Percentiles rank a stretch among this genome's conserved stretches.
phyloP scores from a whole-genome alignment of 1,140 invertebrate genomes.

The Nephila pilipes region DNA sequence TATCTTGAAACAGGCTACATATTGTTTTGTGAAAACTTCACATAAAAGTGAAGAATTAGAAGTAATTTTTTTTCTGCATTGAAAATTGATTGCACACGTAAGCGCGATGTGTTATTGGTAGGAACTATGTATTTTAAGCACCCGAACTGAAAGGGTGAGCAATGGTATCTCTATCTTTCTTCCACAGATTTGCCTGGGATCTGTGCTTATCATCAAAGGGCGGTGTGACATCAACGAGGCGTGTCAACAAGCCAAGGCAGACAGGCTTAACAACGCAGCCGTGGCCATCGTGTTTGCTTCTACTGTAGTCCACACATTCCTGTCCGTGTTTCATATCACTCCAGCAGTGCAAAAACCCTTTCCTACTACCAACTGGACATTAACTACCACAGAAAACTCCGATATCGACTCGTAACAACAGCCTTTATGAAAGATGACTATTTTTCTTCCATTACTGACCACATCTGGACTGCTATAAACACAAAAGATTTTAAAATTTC shows the following conservation, averaged over 20 bases:
- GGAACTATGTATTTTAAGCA: neutral
- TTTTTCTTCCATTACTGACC: neutral
- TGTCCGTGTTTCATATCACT: slow-evolving; percentile 75
- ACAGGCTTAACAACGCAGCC: slow-evolving; percentile 67
- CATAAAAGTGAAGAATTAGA: too few species aligned
- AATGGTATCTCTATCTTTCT: slow-evolving; percentile 50
- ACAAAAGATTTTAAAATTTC: too few species aligned
- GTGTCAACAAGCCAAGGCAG: slow-evolving; percentile 59
- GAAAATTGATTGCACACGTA: too few species aligned
- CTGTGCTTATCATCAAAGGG: slow-evolving; percentile 72
- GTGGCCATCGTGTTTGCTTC: slow-evolving; percentile 74
- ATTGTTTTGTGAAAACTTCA: too few species aligned
- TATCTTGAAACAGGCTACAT: too few species aligned
- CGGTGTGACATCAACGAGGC: slow-evolving; percentile 75
- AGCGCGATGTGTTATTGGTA: too few species aligned
- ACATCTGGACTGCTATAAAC: neutral
- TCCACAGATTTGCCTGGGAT: slow-evolving; percentile 71
- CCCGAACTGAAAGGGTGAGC: slow-evolving; percentile 36
- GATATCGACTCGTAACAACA: slow-evolving; percentile 2
- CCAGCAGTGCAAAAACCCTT: slow-evolving; percentile 26
- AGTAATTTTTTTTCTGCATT: too few species aligned
- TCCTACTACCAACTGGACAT: neutral
- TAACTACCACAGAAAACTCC: neutral
- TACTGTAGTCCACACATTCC: slow-evolving; percentile 70
- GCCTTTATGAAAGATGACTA: neutral